These are phyloP conservation scores for Artibeus jamaicensis DNA, from an alignment of 2,797 vertebrate species.

Conservation along the genomic window DNA sequence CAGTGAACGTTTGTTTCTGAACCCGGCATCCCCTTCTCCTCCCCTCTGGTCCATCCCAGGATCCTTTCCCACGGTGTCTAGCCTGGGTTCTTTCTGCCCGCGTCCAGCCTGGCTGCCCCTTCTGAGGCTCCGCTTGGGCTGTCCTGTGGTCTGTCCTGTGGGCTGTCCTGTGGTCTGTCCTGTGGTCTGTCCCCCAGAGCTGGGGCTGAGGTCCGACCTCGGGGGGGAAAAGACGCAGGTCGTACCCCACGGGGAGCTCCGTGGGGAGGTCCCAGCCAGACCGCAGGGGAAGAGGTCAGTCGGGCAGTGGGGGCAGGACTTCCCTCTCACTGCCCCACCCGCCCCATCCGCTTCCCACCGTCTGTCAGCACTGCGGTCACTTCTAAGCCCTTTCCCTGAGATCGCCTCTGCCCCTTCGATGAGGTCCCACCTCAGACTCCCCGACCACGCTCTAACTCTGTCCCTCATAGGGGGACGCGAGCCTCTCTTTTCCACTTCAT, in stretches of 20 bases:
- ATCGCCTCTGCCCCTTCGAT: not conserved
- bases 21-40: not conserved
- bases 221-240: too few species aligned
- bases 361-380: accelerated
- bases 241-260: too few species aligned
- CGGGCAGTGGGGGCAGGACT: not conserved
- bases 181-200: not conserved
- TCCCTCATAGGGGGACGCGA: accelerated
- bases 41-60: not conserved
- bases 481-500: not conserved
- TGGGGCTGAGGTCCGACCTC: not conserved
- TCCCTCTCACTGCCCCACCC: not conserved
- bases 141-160: not conserved
- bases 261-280: too few species aligned
- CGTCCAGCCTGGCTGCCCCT: not conserved
- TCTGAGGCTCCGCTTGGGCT: not conserved
- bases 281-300: not conserved
- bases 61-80: not conserved
- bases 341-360: accelerated
- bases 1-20: accelerated
- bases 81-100: not conserved
- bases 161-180: not conserved
- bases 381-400: not conserved
- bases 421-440: not conserved
- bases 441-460: not conserved